Conservation (phyloP, 53 echinoderm and acorn worm genomes). For the Pentamera pediparva region DNA sequence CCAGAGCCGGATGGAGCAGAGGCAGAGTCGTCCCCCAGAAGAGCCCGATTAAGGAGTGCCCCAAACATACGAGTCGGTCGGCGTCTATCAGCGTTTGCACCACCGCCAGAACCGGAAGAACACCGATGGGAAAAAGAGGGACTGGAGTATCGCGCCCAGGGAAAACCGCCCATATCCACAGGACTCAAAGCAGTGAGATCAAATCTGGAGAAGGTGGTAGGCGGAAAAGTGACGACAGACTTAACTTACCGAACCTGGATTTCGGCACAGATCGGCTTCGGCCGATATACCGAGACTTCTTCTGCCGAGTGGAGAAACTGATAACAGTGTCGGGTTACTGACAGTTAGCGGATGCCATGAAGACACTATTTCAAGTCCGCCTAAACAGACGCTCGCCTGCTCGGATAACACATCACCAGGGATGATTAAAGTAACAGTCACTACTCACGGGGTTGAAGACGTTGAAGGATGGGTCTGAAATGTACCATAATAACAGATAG, state of each 20-base stretch:
- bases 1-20: conserved; percentile 30
- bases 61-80: conserved; percentile 51
- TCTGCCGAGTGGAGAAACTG: conserved; percentile 27
- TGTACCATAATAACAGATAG: too few relatives aligned
- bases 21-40: conserved; percentile 24
- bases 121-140: conserved; percentile 78
- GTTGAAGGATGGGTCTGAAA: conserved; percentile 11
- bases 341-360: background rate
- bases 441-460: conserved; percentile 14
- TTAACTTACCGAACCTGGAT: conserved; percentile 35
- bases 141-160: conserved; percentile 76
- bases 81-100: conserved; percentile 74
- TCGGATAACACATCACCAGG: background rate
- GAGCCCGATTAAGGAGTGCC: conserved; percentile 45
- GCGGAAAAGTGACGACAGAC: conserved; percentile 24
- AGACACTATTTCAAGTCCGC: background rate
- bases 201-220: conserved; percentile 8
- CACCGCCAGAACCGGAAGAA: conserved; percentile 78
- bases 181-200: conserved; percentile 54
- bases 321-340: background rate
- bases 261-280: conserved; percentile 52
- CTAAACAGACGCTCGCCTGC: background rate
- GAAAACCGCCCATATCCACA: conserved; percentile 85
- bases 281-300: conserved; percentile 43
- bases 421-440: conserved; percentile 17